Evolutionary conservation across 2,888 invertebrate genomes (phyloP), one percentile per base, ranked within the genome.

Genomic region (Drosophila robusta): DNA sequence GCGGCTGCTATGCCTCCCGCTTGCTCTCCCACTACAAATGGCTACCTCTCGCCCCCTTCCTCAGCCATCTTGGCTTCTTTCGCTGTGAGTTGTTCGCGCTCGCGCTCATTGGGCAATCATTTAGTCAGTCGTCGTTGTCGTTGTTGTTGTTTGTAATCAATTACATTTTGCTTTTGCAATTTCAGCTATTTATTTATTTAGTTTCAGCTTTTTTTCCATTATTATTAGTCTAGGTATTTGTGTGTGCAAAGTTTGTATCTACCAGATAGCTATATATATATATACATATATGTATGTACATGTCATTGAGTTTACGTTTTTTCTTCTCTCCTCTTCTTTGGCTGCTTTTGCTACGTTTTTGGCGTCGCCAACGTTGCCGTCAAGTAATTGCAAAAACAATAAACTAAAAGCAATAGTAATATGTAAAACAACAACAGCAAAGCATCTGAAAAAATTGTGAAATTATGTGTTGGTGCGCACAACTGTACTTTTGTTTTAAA

Each of bases 401-500:
- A 84, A 87, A 84, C 89, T 84, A 80, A 87, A 75, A 75, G 83
- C 82, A 72, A 89, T 84, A 87, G 89, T 85, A 87, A 80, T 78
- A 85, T 84, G 80, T 70, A 79, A 70, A 79, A 41, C 75, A 69
- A 63, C 54, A 61, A 61, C 75, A 61, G 47, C 60, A 58, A 51
- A 57, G 60, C 83, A 82, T 79, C 83, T 78, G 61, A 82, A 85
- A 72, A 75, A 64, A 77, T 85, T 85, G 87, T 83, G 89, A 86
- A 80, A 87, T 83, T 80, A 78, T 86, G 83, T 65, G 54, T 36
- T 34, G 56, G 36, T 78, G 86, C 79, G 72, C 86, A 85, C 86
- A 85, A 87, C 87, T 87, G 87, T 87, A 87, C 87, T 81, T 89
- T 81, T 86, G 89, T 84, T 90, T 89, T 79, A 85, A 87, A 89